Percentiles rank a stretch among this genome's conserved stretches.
phyloP scores from a whole-genome alignment of 2,888 invertebrate species.

The Drosophila kanekoi region DNA sequence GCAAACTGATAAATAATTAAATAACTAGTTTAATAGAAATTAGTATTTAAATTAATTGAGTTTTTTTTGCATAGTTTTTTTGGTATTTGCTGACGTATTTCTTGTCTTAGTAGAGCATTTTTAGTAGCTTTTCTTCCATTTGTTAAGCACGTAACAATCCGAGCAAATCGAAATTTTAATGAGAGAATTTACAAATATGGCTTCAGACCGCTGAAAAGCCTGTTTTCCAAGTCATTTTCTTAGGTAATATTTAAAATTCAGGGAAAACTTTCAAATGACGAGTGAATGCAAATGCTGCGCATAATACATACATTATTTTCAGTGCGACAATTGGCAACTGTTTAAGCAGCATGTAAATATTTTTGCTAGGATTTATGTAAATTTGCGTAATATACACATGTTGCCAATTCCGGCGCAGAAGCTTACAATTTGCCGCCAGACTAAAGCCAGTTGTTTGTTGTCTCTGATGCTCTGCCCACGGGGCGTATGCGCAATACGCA shows the following conservation, averaged over 20 bases:
- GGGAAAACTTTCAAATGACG: slow-evolving; percentile 5
- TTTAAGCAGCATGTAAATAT: slow-evolving; percentile 63
- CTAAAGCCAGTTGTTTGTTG: slow-evolving; percentile 30
- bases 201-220: too few species aligned
- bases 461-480: slow-evolving; percentile 7
- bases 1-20: neutral
- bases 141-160: too few species aligned
- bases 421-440: slow-evolving; percentile 37
- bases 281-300: slow-evolving; percentile 15
- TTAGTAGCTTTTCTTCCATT: too few species aligned
- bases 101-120: too few species aligned
- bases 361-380: slow-evolving; percentile 67
- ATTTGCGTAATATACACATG: slow-evolving; percentile 52
- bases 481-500: slow-evolving; percentile 46
- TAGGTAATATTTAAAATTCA: neutral
- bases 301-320: slow-evolving; percentile 17
- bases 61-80: too few species aligned
- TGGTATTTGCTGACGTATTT: too few species aligned
- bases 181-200: too few species aligned
- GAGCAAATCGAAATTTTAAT: too few species aligned
- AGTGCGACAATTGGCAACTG: slow-evolving; percentile 35
- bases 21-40: neutral
- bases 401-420: slow-evolving; percentile 14
- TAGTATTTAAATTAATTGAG: neutral
- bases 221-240: too few species aligned